phyloP scores from a whole-genome alignment of 2,888 invertebrate genomes.

The Eurytoma adleriae region DNA sequence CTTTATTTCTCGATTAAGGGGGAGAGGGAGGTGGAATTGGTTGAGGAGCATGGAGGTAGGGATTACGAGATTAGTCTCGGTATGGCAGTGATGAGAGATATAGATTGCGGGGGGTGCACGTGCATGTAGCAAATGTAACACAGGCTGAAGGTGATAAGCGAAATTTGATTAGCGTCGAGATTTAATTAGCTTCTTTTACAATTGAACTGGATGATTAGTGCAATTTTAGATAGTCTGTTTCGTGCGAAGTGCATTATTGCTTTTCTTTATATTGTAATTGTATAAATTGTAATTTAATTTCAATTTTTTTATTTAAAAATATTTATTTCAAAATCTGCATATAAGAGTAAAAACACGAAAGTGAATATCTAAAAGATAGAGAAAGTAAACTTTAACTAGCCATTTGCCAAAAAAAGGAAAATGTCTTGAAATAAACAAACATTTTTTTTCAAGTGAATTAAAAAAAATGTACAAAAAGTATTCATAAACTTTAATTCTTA shows the following conservation, averaged over 20 bases:
- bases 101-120: too few species aligned
- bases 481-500: too few species aligned
- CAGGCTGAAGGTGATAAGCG: not conserved
- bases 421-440: too few species aligned
- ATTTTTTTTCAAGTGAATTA: not conserved
- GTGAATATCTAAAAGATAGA: too few species aligned
- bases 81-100: constrained; percentile 8
- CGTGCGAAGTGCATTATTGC: not conserved
- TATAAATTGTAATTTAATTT: too few species aligned
- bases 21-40: not conserved
- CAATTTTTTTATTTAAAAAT: too few species aligned
- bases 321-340: too few species aligned
- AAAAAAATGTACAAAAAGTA: not conserved
- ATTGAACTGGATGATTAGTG: not conserved
- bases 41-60: too few species aligned
- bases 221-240: too few species aligned
- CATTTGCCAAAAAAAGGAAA: too few species aligned
- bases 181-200: constrained; percentile 5
- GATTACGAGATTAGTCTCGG: not conserved
- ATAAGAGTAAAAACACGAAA: too few species aligned
- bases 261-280: not conserved
- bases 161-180: not conserved
- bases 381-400: too few species aligned
- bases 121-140: not conserved
- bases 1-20: constrained; percentile 7